These are phyloP conservation scores for Andrena haemorrhoa DNA, from an alignment of 2,888 invertebrate genomes.

Conservation along the genomic window DNA sequence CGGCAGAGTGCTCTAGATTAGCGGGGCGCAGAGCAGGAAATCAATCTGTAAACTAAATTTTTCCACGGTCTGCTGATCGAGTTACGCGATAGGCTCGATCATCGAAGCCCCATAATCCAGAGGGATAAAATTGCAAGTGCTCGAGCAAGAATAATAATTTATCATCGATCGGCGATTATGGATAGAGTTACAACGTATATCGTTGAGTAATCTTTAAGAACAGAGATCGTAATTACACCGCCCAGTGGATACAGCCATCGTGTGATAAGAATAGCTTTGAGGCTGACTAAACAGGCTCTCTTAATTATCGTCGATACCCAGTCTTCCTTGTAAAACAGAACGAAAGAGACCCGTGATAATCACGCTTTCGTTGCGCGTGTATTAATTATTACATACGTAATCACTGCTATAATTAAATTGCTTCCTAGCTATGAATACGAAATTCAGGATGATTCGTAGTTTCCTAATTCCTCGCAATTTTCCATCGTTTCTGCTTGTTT, in stretches of 20 bases:
- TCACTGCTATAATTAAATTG: background rate
- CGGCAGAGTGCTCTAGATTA: too few relatives aligned
- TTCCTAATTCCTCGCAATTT: background rate
- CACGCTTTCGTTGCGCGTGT: background rate
- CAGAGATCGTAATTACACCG: slow-evolving; percentile 1
- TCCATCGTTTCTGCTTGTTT: background rate
- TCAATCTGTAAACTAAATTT: slow-evolving; percentile 2
- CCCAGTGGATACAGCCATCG: background rate
- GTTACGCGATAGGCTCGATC: background rate
- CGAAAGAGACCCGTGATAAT: background rate
- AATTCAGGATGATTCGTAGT: slow-evolving; percentile 17
- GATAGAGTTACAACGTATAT: background rate
- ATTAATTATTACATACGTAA: slow-evolving; percentile 35
- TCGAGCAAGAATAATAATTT: too few relatives aligned
- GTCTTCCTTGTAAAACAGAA: background rate
- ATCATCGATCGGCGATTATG: background rate
- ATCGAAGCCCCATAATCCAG: too few relatives aligned
- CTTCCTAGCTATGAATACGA: background rate
- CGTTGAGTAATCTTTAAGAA: background rate
- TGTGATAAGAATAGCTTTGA: background rate
- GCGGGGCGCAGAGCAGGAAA: too few relatives aligned
- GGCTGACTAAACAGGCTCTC: slow-evolving; percentile 12
- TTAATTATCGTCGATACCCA: slow-evolving; percentile 28
- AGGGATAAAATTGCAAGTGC: too few relatives aligned
- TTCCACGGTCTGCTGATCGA: slow-evolving; percentile 5